These are phyloP conservation scores for Serilophus lunatus DNA, from an alignment of 2,113 vertebrate genomes.

Conservation along the genomic window DNA sequence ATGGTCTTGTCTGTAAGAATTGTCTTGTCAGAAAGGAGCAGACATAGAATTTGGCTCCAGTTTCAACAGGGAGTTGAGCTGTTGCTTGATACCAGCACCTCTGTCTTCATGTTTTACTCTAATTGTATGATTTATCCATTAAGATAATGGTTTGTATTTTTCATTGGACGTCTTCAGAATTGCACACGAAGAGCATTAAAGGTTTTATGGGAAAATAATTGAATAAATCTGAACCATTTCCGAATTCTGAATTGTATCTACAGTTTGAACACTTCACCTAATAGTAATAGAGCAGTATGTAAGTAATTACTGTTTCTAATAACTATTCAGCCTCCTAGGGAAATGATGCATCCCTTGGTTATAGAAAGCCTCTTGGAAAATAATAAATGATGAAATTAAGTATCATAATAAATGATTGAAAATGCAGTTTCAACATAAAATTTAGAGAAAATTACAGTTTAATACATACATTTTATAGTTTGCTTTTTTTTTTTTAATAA, in stretches of 20 bases:
- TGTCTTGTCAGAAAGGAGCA: not conserved
- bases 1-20: not conserved
- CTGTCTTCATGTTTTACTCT: not conserved
- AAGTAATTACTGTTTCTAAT: constrained; percentile 2
- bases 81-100: not conserved
- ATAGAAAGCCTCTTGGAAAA: not conserved
- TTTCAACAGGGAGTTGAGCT: not conserved
- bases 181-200: not conserved
- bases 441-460: constrained; percentile 11
- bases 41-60: not conserved
- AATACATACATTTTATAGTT: not conserved
- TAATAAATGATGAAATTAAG: constrained; percentile 14
- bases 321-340: not conserved
- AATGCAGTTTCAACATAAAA: constrained; percentile 1
- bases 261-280: not conserved
- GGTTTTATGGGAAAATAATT: not conserved
- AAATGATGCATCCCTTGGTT: not conserved
- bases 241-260: not conserved
- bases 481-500: not conserved
- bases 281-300: not conserved
- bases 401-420: not conserved
- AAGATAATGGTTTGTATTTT: not conserved
- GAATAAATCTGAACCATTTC: not conserved
- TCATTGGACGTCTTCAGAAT: not conserved
- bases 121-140: not conserved